These are phyloP conservation scores for Pleuronectes platessa DNA, from an alignment of 2,113 vertebrate species.

Conservation along the genomic window DNA sequence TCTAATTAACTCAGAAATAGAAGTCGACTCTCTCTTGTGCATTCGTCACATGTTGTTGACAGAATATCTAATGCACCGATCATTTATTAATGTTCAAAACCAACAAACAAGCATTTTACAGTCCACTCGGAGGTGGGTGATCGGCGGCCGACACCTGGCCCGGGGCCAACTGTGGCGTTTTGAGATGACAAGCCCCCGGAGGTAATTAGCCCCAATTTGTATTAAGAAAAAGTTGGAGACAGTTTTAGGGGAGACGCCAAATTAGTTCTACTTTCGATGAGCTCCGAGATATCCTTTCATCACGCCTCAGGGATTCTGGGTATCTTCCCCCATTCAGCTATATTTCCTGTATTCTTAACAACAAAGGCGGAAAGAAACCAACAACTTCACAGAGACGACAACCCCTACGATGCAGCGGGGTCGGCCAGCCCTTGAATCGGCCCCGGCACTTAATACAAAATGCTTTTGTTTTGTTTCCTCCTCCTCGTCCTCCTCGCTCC, in stretches of 20 bases:
- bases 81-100: background rate
- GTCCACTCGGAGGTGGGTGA: constrained; percentile 20
- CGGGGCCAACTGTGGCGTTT: constrained; percentile 40
- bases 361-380: constrained; percentile 63
- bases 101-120: background rate
- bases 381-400: constrained; percentile 65
- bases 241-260: constrained; percentile 73
- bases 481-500: constrained; percentile 36
- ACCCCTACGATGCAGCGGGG: constrained; percentile 51
- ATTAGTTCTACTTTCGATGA: constrained; percentile 81
- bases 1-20: background rate
- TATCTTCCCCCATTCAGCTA: constrained; percentile 57
- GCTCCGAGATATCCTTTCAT: constrained; percentile 75
- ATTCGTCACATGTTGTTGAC: background rate
- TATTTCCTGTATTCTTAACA: constrained; percentile 52
- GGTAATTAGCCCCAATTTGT: constrained; percentile 86
- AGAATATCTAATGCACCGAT: too few species aligned
- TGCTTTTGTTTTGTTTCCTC: constrained; percentile 69
- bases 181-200: constrained; percentile 64
- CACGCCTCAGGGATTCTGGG: constrained; percentile 67
- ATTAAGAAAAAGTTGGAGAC: constrained; percentile 67
- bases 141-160: constrained; percentile 31
- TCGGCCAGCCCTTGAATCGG: constrained; percentile 69
- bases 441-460: constrained; percentile 76
- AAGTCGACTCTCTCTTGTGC: background rate